Conservation (phyloP, 2,797 vertebrate species). For the Schizopygopsis pylzovi region DNA sequence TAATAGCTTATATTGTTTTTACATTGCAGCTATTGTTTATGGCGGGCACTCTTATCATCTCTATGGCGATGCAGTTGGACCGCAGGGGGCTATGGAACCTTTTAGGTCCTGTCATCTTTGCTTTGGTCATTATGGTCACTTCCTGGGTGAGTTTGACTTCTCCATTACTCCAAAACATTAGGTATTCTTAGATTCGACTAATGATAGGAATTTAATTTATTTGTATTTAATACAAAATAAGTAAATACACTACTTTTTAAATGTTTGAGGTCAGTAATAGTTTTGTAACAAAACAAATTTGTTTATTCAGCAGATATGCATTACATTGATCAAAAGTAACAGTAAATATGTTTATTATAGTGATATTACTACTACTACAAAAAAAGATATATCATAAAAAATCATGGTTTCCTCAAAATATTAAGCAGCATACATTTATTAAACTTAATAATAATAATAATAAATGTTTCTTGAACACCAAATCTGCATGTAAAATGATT, state of each 20-base stretch:
- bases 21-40: slow-evolving; percentile 71
- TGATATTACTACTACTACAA: too few relatives aligned
- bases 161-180: not conserved
- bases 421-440: not conserved
- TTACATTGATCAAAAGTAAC: not conserved
- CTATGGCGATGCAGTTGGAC: slow-evolving; percentile 95
- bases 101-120: slow-evolving; percentile 89
- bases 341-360: not conserved
- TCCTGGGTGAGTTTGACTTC: slow-evolving; percentile 73
- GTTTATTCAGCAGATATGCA: not conserved
- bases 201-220: not conserved
- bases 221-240: not conserved
- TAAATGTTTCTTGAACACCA: not conserved
- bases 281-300: not conserved
- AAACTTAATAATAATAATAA: not conserved
- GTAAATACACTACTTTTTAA: not conserved
- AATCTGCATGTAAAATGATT: not conserved
- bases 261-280: not conserved
- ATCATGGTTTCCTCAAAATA: not conserved
- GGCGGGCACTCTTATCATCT: slow-evolving; percentile 88
- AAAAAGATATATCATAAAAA: too few relatives aligned
- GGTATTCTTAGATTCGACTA: not conserved
- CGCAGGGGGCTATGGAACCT: slow-evolving; percentile 94
- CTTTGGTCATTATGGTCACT: slow-evolving; percentile 71
- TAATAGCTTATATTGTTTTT: not conserved